These are phyloP conservation scores for Zele albiditarsus DNA, from an alignment of 2,888 invertebrate genomes.

Conservation along the genomic window DNA sequence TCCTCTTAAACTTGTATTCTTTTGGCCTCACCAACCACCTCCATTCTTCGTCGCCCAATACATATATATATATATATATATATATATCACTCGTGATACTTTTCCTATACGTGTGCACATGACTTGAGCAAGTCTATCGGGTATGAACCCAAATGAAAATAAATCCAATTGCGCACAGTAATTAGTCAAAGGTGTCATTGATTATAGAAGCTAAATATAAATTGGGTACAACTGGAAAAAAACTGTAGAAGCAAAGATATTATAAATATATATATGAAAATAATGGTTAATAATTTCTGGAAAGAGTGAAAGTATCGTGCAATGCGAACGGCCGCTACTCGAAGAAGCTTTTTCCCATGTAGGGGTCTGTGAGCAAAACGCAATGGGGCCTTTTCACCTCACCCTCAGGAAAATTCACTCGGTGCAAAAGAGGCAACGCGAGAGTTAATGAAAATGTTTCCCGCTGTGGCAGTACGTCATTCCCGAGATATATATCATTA, in stretches of 20 bases:
- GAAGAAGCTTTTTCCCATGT: slow-evolving; percentile 39
- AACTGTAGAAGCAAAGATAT: neutral
- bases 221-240: neutral
- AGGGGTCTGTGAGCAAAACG: slow-evolving; percentile 13
- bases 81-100: neutral
- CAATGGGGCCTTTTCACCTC: slow-evolving; percentile 29
- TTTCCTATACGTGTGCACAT: slow-evolving; percentile 25
- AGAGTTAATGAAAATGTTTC: slow-evolving; percentile 67
- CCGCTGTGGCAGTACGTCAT: slow-evolving; percentile 63
- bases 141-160: slow-evolving; percentile 60
- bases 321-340: slow-evolving; percentile 32
- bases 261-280: neutral
- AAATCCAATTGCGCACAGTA: slow-evolving; percentile 64
- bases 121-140: slow-evolving; percentile 38
- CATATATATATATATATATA: neutral
- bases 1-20: slow-evolving; percentile 73
- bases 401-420: slow-evolving; percentile 37
- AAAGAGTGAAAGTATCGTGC: slow-evolving; percentile 31
- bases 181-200: slow-evolving; percentile 24
- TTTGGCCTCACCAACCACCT: slow-evolving; percentile 69
- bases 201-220: neutral
- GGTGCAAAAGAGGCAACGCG: slow-evolving; percentile 46
- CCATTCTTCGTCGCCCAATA: slow-evolving; percentile 6
- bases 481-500: slow-evolving; percentile 59
- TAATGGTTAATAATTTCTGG: slow-evolving; percentile 13